Evolutionary conservation across 2,113 vertebrate species (phyloP), one percentile per base, ranked within the genome.

Genomic region (Enhydra lutris): DNA sequence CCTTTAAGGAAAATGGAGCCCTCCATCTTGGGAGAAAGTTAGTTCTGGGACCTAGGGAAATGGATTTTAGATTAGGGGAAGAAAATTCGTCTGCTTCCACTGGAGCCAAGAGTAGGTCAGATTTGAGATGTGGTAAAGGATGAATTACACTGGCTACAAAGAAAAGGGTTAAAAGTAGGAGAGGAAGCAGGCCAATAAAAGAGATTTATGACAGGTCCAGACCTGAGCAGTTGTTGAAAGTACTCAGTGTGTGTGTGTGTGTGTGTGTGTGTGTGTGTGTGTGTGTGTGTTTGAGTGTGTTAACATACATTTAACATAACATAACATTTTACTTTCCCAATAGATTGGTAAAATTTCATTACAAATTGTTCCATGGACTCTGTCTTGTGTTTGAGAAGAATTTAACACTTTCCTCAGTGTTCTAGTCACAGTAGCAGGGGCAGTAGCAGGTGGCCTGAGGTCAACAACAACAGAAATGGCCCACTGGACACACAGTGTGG

Each of bases 1-100:
- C 47, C 34, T 52, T 81, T 45, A 69, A 89, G 31, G 96, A 61
- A 86, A 93, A 95, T 52, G n/a, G 39, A 65, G 90, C 95, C 29
- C 24, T 89, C 39, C 3, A 93, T 74, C 47, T 12, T 91, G 13
- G 31, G 45, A 88, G 88, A 57, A 65, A 95, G 23, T 82, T 86
- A n/a, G 82, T 82, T 55, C 39, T 82, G 55, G 39, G 7, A 76
- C 10, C 2, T 50, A 31, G 2, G 18, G 45, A 91, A 59, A 11
- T 69, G 4, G 13, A 85, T 89, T 95, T 97, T 97, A 91, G 29
- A 85, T 90, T 65, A 93, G 15, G 2, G 21, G 18, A 34, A 61
- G n/a, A 85, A 21, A 78, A 86, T 23, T 3, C 21, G 3, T 93
- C 42, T 83, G 26, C 29, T 90, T 74, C 78, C 92, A 29, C 12